Evolutionary conservation across 2,797 vertebrate species (phyloP), one percentile per base, ranked within the genome.

Genomic region (Bovichtus variegatus): DNA sequence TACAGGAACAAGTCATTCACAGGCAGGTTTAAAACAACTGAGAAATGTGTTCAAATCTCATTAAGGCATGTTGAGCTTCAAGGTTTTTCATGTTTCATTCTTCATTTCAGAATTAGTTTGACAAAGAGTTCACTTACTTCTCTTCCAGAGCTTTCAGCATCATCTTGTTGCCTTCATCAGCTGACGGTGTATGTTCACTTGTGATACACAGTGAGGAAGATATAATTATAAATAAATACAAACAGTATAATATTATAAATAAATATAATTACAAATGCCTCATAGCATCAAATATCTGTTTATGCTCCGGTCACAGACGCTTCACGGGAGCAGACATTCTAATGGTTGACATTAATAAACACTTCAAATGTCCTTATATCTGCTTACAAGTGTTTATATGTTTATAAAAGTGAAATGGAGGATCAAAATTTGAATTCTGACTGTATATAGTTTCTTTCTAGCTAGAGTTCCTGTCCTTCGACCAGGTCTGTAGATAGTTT

Each of bases 391-490:
- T 29, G 29, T 58, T 21, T 65, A 40, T 49, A 59, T 79, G 38
- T 23, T 59, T 47, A 4, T 41, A 15, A 36, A 53, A 73, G 34
- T 54, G 15, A 70, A 49, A 19, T 3, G 6, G 3, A 38, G 47
- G 29, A 31, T 64, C 31, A 40, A 36, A 65, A 7, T 51, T 2
- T 34, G 34, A 6, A 6, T 31, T 9, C 53, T 10, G 15, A 43
- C 65, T 82, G 80, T 85, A 71, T 34, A 73, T 67, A 71, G 60
- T 86, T 73, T 78, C 55, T 83, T 73, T 78, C 1, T 69, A 71
- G 53, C 50, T 70, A 11, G 29, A 60, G 40, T 69, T 27, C 18
- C 29, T 69, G 68, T 61, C 36, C 15, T 47, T 60, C 82, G 59
- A 49, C n/a, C 43, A 1, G 41, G n/a, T 51, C 67, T 66, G 74